A percentile compares a stretch with the other conserved stretches of the same genome.
Evolutionary conservation across 2,888 invertebrate species (phyloP).

Genomic region (Hemistola chrysoprasaria): DNA sequence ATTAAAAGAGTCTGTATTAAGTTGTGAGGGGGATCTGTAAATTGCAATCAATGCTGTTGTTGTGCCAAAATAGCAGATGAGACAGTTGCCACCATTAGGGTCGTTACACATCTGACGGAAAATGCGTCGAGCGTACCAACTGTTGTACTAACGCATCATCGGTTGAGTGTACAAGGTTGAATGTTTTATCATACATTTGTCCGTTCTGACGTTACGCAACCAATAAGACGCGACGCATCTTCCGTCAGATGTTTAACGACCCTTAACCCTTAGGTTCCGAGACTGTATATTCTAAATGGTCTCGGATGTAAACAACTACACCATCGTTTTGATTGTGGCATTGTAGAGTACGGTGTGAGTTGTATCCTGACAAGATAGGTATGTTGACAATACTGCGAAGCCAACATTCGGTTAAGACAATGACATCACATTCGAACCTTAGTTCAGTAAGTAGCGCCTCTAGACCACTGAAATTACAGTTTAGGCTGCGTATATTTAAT

Average conservation of each 20-base stretch:
- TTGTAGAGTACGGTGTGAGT: not conserved
- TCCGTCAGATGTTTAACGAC: too few relatives aligned
- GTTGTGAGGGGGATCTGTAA: constrained; percentile 23
- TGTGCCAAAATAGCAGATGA: not conserved
- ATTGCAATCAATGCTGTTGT: constrained; percentile 6
- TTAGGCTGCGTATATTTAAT: constrained; percentile 1
- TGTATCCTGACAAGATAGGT: not conserved
- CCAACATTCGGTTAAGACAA: constrained; percentile 2
- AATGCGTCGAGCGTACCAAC: too few relatives aligned
- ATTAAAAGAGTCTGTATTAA: not conserved
- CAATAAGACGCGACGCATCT: too few relatives aligned
- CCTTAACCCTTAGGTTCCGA: constrained; percentile 1
- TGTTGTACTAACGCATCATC: too few relatives aligned
- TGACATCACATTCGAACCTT: constrained; percentile 1
- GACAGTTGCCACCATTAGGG: not conserved
- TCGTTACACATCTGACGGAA: too few relatives aligned
- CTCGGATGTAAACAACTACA: not conserved
- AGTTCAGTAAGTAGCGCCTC: not conserved
- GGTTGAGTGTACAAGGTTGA: too few relatives aligned
- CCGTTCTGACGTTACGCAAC: too few relatives aligned
- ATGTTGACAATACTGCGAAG: not conserved
- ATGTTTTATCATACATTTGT: too few relatives aligned
- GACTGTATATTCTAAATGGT: not conserved
- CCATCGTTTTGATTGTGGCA: constrained; percentile 1
- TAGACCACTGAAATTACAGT: not conserved